Percentiles rank a stretch among this genome's conserved stretches.
These are phyloP conservation scores for Hydrochoerus hydrochaeris DNA, from an alignment of 2,113 vertebrate genomes.

Conservation along the genomic window DNA sequence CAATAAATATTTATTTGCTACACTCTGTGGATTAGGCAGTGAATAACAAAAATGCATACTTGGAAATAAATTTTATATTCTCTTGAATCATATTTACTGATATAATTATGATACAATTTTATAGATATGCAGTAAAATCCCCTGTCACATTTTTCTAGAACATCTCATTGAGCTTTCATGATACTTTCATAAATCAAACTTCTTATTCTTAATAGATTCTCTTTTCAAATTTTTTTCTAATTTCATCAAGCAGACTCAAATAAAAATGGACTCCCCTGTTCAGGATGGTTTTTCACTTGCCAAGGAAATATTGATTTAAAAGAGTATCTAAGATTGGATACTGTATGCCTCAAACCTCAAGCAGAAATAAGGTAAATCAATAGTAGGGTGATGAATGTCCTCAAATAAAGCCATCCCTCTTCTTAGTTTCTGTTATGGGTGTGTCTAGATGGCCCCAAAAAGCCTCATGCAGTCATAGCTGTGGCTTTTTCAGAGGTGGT, in stretches of 20 bases:
- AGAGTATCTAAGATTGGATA: background rate
- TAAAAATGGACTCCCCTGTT: background rate
- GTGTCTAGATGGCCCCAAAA: background rate
- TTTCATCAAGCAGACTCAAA: background rate
- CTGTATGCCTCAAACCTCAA: background rate
- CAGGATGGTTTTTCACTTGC: background rate
- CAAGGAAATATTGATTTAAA: background rate
- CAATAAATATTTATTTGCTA: constrained; percentile 31
- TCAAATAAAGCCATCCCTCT: background rate
- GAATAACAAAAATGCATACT: constrained; percentile 17
- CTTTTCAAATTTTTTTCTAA: background rate
- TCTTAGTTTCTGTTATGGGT: background rate
- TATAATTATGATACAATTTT: background rate
- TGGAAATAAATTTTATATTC: background rate
- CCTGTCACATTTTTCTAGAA: background rate
- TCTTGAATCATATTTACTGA: background rate
- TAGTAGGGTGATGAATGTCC: background rate
- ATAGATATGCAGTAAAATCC: background rate
- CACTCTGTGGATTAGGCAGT: constrained; percentile 15
- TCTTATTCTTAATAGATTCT: background rate
- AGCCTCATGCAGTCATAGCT: background rate
- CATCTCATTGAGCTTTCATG: constrained; percentile 17
- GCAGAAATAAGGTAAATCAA: background rate
- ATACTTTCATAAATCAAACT: constrained; percentile 39
- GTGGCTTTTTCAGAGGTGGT: background rate